These are phyloP conservation scores for Oostethus manadensis DNA, from an alignment of 2,113 vertebrate genomes.

Conservation along the genomic window DNA sequence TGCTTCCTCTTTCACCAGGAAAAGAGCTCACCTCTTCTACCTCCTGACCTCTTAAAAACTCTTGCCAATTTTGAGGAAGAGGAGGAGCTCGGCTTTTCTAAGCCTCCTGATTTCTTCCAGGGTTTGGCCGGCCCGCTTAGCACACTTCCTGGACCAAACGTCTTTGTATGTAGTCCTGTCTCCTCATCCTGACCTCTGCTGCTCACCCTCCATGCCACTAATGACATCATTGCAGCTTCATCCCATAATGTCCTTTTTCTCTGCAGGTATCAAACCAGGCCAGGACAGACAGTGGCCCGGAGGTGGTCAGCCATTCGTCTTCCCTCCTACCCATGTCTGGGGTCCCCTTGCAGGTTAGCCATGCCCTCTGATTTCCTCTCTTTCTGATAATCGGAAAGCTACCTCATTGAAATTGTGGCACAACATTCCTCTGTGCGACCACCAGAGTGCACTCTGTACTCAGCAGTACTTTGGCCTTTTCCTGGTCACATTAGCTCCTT, in stretches of 20 bases:
- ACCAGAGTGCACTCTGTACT: too few species aligned
- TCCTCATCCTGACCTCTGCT: background rate
- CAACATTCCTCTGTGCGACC: too few species aligned
- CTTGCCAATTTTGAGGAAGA: slow-evolving; percentile 99
- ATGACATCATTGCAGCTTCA: background rate
- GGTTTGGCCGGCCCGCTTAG: slow-evolving; percentile 93
- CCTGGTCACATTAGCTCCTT: too few species aligned
- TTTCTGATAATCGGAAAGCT: too few species aligned
- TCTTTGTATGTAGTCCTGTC: slow-evolving; percentile 92
- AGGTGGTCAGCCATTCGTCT: slow-evolving; percentile 80
- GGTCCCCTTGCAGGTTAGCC: slow-evolving; percentile 88
- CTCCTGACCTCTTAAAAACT: slow-evolving; percentile 99
- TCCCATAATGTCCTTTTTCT: background rate
- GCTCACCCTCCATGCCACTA: background rate
- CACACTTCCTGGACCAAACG: slow-evolving; percentile 94
- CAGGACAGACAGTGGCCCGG: slow-evolving; percentile 85
- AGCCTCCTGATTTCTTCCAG: slow-evolving; percentile 98
- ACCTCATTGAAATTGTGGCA: too few species aligned
- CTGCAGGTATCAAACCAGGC: slow-evolving; percentile 76
- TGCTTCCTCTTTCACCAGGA: slow-evolving; percentile 83
- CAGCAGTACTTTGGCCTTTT: too few species aligned
- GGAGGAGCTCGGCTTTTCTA: slow-evolving; percentile 97
- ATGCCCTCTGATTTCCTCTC: background rate
- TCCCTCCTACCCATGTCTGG: slow-evolving; percentile 87
- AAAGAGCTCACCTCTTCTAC: slow-evolving; percentile 98